Percentiles rank a stretch among this genome's conserved stretches.
Conservation (phyloP, 92 coral and sea anemone species). For the Actinernus sp. region DNA sequence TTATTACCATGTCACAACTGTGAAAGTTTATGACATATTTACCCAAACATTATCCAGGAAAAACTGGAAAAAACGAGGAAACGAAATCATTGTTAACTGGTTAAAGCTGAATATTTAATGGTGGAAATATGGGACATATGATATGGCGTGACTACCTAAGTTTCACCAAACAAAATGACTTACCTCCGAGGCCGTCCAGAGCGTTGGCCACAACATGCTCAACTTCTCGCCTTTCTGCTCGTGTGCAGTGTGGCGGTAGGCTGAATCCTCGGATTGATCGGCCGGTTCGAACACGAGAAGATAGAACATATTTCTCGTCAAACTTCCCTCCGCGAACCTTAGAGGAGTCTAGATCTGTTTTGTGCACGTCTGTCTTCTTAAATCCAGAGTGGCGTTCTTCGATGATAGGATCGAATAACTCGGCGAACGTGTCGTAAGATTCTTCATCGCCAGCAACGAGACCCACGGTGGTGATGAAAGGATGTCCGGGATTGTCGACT, state of each 20-base stretch:
- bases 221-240: conserved; percentile 93
- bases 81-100: too few species aligned
- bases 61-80: too few species aligned
- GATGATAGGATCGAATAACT: conserved; percentile 91
- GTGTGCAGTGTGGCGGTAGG: conserved; percentile 96
- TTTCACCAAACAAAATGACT: neutral
- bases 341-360: conserved; percentile 80
- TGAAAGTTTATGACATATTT: too few species aligned
- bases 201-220: conserved; percentile 83
- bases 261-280: conserved; percentile 86
- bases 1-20: too few species aligned
- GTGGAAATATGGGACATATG: too few species aligned
- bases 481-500: conserved; percentile 97
- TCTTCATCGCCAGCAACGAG: conserved; percentile 97
- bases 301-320: conserved; percentile 84
- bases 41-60: too few species aligned
- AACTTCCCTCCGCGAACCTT: conserved; percentile 88
- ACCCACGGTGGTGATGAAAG: conserved; percentile 91
- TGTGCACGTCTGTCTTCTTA: conserved; percentile 81
- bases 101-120: too few species aligned
- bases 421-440: conserved; percentile 78
- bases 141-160: too few species aligned
- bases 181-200: conserved; percentile 83
- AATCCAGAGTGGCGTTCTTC: conserved; percentile 94
- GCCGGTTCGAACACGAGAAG: conserved; percentile 95